Evolutionary conservation across 2,888 invertebrate genomes (phyloP).

Genomic region (Phyllotreta striolata): DNA sequence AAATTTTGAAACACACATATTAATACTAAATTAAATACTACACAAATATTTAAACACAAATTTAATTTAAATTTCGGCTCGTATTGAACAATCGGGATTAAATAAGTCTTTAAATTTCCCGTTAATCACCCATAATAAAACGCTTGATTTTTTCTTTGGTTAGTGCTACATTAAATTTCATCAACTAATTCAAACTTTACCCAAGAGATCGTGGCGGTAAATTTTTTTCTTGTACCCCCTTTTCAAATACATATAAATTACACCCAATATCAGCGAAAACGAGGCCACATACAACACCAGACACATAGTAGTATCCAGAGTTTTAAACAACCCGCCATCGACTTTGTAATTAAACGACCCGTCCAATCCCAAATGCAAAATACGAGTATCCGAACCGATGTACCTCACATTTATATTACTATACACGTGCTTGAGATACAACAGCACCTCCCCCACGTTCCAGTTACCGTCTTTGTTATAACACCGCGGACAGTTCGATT

Average conservation of each 20-base stretch:
- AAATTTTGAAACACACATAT: no score
- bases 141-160: no score
- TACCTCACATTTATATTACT: constrained; percentile 62
- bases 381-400: constrained; percentile 58
- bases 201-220: constrained; percentile 73
- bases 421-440: constrained; percentile 70
- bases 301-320: constrained; percentile 59
- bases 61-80: no score
- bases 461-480: constrained; percentile 63
- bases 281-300: constrained; percentile 52
- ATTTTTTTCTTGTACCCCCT: constrained; percentile 77
- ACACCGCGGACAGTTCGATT: constrained; percentile 74
- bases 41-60: no score
- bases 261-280: constrained; percentile 74
- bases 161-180: background rate
- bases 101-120: no score
- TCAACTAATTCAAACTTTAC: constrained; percentile 65
- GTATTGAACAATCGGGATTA: no score
- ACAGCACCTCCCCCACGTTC: constrained; percentile 70
- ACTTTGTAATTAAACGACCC: constrained; percentile 24
- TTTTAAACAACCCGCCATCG: constrained; percentile 46
- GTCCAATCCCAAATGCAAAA: constrained; percentile 51
- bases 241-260: constrained; percentile 73
- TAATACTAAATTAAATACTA: no score
- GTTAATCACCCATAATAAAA: no score